phyloP scores from a whole-genome alignment of 2,888 invertebrate species.

The Thymelicus acteon region DNA sequence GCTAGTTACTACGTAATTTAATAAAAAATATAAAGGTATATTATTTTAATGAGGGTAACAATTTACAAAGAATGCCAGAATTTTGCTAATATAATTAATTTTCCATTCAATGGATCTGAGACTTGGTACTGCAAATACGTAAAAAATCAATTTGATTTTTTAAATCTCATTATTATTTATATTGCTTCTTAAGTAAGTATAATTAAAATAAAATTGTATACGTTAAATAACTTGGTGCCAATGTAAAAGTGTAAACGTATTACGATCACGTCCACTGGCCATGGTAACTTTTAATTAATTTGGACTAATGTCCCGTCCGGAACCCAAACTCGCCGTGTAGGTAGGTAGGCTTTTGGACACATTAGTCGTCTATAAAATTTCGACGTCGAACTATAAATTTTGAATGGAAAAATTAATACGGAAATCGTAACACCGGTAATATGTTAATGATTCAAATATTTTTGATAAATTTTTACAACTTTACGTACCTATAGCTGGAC shows the following conservation, averaged over 20 bases:
- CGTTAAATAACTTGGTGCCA: conserved; percentile 42
- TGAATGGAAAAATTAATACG: conserved; percentile 16
- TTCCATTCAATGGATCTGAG: too few relatives aligned
- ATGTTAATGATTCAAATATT: neutral
- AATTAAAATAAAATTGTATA: neutral
- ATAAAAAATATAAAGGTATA: too few relatives aligned
- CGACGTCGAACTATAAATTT: conserved; percentile 26
- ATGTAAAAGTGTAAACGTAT: conserved; percentile 58
- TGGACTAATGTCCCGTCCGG: conserved; percentile 57
- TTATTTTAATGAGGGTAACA: too few relatives aligned
- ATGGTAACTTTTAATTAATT: conserved; percentile 76
- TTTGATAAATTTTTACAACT: too few relatives aligned
- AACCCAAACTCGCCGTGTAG: conserved; percentile 32
- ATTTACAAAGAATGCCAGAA: too few relatives aligned
- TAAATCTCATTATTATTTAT: too few relatives aligned
- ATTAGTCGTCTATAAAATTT: conserved; percentile 33
- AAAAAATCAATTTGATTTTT: neutral
- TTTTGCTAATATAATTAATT: too few relatives aligned
- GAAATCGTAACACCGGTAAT: neutral
- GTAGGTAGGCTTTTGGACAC: conserved; percentile 13
- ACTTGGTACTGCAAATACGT: too few relatives aligned
- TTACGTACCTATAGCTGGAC: too few relatives aligned
- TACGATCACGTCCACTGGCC: conserved; percentile 71
- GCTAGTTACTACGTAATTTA: too few relatives aligned
- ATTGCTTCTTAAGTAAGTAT: neutral